Evolutionary conservation across 2,888 invertebrate genomes (phyloP).

Genomic region (Mythimna loreyi): DNA sequence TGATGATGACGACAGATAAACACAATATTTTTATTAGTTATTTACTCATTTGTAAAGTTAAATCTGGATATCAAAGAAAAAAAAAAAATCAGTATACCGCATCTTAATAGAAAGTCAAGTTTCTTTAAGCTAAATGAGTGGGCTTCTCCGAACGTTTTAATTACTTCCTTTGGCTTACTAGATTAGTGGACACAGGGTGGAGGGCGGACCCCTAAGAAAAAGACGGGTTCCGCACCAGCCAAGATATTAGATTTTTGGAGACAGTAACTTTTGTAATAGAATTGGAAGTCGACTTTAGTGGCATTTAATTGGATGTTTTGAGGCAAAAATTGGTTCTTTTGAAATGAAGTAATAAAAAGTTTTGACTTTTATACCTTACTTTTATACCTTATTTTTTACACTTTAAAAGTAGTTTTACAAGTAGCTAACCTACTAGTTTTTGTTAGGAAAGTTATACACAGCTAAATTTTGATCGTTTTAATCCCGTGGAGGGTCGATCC

Average conservation of each 20-base stretch:
- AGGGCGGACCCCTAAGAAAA: constrained; percentile 36
- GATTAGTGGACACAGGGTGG: constrained; percentile 59
- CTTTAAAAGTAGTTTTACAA: background rate
- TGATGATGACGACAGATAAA: too few species aligned
- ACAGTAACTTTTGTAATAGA: constrained; percentile 38
- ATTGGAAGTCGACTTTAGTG: constrained; percentile 12
- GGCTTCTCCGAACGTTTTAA: constrained; percentile 56
- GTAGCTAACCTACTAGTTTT: too few species aligned
- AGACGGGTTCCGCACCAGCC: constrained; percentile 29
- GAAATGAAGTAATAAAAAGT: background rate
- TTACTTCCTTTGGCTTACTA: constrained; percentile 65
- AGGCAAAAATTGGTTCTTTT: background rate
- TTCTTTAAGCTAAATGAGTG: constrained; percentile 65
- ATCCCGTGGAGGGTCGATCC: too few species aligned
- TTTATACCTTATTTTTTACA: background rate
- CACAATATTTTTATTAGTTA: too few species aligned
- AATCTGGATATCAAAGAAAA: background rate
- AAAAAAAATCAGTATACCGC: constrained; percentile 30
- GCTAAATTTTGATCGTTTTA: too few species aligned
- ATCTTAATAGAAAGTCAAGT: constrained; percentile 50
- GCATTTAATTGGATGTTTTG: background rate
- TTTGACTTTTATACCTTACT: too few species aligned
- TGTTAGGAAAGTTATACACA: too few species aligned
- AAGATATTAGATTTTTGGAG: constrained; percentile 54
- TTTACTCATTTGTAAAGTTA: background rate